These are phyloP conservation scores for Heterocephalus glaber DNA, from an alignment of 2,113 vertebrate genomes.

Conservation along the genomic window DNA sequence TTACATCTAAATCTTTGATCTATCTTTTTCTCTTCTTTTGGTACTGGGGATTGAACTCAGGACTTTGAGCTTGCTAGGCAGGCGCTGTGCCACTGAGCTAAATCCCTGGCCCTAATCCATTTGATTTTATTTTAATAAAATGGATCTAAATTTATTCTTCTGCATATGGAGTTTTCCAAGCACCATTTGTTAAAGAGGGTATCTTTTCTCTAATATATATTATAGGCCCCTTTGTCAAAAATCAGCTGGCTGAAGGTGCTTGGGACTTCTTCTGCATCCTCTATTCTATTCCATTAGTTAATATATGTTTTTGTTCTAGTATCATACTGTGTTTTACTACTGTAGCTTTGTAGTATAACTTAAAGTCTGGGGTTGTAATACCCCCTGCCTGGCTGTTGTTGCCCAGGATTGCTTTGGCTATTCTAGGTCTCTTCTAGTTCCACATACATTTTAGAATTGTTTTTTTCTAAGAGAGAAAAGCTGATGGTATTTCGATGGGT, in stretches of 20 bases:
- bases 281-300: neutral
- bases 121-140: neutral
- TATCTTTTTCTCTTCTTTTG: too few relatives aligned
- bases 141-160: neutral
- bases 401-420: neutral
- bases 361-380: neutral
- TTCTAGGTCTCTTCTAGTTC: neutral
- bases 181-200: neutral
- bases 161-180: neutral
- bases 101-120: neutral
- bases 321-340: neutral
- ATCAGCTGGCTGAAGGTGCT: neutral
- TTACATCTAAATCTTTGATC: neutral
- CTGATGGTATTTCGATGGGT: neutral
- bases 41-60: too few relatives aligned
- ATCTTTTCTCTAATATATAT: neutral
- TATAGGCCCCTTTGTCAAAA: neutral
- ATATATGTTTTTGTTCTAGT: neutral
- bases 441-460: neutral
- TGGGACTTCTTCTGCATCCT: neutral
- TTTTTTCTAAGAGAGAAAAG: neutral
- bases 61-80: too few relatives aligned
- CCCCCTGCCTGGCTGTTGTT: neutral
- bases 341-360: neutral
- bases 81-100: too few relatives aligned